Base-by-base conservation (phyloP, 2,888 invertebrate genomes). In the Lithophane ornitopus region DNA sequence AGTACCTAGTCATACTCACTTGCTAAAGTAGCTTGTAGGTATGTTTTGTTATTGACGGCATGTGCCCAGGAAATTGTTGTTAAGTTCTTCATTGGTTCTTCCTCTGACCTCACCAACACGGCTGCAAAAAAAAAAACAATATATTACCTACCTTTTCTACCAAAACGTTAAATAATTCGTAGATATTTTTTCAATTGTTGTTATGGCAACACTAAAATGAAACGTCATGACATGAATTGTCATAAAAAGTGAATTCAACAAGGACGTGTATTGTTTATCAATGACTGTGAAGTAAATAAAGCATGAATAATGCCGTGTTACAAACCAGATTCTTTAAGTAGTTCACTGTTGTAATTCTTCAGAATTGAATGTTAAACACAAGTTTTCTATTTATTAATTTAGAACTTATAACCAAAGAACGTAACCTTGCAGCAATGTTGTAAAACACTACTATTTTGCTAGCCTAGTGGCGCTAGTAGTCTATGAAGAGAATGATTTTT, bases 21-120 rank as follows among this genome's bases (percentile, higher is more conserved):
- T 54, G 94, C 93, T 63, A 99, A 94, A 56, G 97, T 97, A 2
- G 97, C 95, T 12, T 97, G 92, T 56, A 99, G 95, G 81, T 97
- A 95, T 0, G 96, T 94, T 90, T 97, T 97, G 87, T 97, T 98
- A 93, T 99, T 99, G 61, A 98, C 98, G 52, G 98, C 98, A 94
- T 99, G 99, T 0, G 98, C 98, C 99, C 99, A 99, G 34, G 97
- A 97, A 44, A 99, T 96, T 77, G 97, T 97, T 0, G 98, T 98
- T 70, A 98, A 94, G 92, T 98, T 98, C 72, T 95, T 95, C 95
- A 96, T 96, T 63, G 90, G 87, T 89, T 95, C 95, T 87, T 95
- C 95, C 62, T 95, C 93, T 76, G 93, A 93, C 63, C 88, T 90
- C 72, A 92, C 94, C 68, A 89, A 86, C 54, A 92, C 88, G 84